Evolutionary conservation across 2,888 invertebrate genomes (phyloP).

Genomic region (Synanthedon myopaeformis): DNA sequence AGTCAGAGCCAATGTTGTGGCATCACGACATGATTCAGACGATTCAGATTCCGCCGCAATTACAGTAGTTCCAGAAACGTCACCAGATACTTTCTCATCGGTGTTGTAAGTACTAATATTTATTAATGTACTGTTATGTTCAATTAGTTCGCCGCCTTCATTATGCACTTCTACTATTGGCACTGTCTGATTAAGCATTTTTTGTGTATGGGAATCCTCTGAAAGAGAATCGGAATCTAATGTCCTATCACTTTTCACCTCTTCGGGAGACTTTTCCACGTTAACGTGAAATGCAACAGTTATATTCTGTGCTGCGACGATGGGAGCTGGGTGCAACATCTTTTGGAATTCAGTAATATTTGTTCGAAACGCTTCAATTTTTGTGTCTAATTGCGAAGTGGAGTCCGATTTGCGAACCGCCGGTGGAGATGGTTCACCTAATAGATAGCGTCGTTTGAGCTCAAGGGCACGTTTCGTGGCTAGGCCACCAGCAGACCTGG

Average conservation of each 20-base stretch:
- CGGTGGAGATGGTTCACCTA: slow-evolving; percentile 78
- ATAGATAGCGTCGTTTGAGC: slow-evolving; percentile 85
- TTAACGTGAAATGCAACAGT: slow-evolving; percentile 1
- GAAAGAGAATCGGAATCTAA: slow-evolving; percentile 71
- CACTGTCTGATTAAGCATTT: slow-evolving; percentile 58
- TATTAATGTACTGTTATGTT: slow-evolving; percentile 69
- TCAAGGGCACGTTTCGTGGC: slow-evolving; percentile 89
- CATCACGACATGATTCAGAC: slow-evolving; percentile 79
- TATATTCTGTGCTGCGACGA: slow-evolving; percentile 13
- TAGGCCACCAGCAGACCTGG: slow-evolving; percentile 88
- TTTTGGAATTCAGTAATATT: slow-evolving; percentile 92
- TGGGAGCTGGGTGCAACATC: slow-evolving; percentile 81
- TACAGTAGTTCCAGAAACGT: slow-evolving; percentile 37
- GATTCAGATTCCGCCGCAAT: slow-evolving; percentile 56
- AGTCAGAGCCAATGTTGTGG: slow-evolving; percentile 79
- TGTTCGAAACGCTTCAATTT: slow-evolving; percentile 85
- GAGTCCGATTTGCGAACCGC: slow-evolving; percentile 85
- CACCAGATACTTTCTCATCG: slow-evolving; percentile 35
- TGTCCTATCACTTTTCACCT: slow-evolving; percentile 29
- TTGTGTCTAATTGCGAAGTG: slow-evolving; percentile 85
- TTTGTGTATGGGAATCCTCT: slow-evolving; percentile 48
- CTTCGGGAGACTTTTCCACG: slow-evolving; percentile 31
- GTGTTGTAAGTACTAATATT: slow-evolving; percentile 34
- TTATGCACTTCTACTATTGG: slow-evolving; percentile 81
- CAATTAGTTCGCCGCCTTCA: slow-evolving; percentile 75